phyloP scores from a whole-genome alignment of 2,888 invertebrate genomes.

The Acheta domesticus region DNA sequence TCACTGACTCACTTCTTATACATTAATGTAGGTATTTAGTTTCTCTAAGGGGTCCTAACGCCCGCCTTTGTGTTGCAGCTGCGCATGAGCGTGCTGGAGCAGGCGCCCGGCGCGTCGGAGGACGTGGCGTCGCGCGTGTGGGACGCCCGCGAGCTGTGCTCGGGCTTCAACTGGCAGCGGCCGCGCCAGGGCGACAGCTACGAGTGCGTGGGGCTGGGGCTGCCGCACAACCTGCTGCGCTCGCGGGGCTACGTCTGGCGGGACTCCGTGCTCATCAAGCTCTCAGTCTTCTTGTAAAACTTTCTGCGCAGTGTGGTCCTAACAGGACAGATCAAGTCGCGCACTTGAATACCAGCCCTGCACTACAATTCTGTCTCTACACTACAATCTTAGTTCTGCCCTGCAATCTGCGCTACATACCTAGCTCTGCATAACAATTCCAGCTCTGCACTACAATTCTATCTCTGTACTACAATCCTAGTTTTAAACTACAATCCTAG shows the following conservation, averaged over 20 bases:
- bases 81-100: conserved; percentile 39
- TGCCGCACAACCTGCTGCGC: conserved; percentile 52
- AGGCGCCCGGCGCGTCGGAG: conserved; percentile 36
- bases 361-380: too few relatives aligned
- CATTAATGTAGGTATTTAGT: too few relatives aligned
- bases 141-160: conserved; percentile 48
- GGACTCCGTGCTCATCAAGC: conserved; percentile 53
- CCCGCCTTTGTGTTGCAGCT: background rate
- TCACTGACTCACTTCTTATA: too few relatives aligned
- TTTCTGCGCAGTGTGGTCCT: background rate
- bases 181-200: conserved; percentile 47
- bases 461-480: too few relatives aligned
- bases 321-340: too few relatives aligned
- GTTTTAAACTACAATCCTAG: too few relatives aligned
- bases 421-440: too few relatives aligned
- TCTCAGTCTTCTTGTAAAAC: conserved; percentile 51
- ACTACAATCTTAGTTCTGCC: too few relatives aligned
- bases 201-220: conserved; percentile 51
- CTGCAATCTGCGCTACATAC: too few relatives aligned
- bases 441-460: too few relatives aligned
- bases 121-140: conserved; percentile 46
- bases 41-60: too few relatives aligned
- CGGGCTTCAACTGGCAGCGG: conserved; percentile 47
- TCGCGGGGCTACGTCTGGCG: conserved; percentile 50
- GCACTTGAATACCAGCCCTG: too few relatives aligned